Evolutionary conservation across 2,113 vertebrate genomes (phyloP).

Genomic region (Corynorhinus townsendii): DNA sequence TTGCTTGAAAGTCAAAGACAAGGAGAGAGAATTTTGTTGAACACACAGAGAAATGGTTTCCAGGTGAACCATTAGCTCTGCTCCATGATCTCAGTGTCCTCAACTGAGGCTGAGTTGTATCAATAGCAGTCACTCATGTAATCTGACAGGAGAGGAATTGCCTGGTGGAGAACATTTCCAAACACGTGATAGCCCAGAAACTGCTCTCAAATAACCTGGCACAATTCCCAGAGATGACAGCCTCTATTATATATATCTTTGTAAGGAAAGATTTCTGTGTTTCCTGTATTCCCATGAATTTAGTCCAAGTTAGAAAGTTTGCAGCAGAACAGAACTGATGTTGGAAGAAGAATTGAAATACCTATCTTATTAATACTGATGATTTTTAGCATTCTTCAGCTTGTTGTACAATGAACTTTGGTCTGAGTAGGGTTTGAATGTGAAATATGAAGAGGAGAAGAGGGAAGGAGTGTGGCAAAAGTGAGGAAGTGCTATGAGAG

Average conservation of each 20-base stretch:
- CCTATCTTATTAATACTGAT: neutral
- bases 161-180: neutral
- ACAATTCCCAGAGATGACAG: neutral
- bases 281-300: neutral
- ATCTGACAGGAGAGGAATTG: neutral
- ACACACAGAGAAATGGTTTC: constrained; percentile 40
- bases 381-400: neutral
- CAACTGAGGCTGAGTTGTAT: neutral
- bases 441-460: neutral
- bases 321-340: neutral
- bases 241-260: neutral
- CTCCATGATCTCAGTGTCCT: neutral
- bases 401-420: neutral
- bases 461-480: neutral
- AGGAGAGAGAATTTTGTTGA: constrained; percentile 56
- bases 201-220: constrained; percentile 26
- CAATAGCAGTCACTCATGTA: neutral
- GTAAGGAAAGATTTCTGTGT: neutral
- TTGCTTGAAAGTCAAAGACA: constrained; percentile 54
- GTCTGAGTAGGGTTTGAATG: neutral
- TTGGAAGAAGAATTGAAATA: neutral
- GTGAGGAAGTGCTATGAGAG: neutral
- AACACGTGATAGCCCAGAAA: constrained; percentile 3
- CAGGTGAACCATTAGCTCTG: constrained; percentile 24
- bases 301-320: neutral